Conservation (phyloP, 2,113 vertebrate species). For the Rafetus swinhoei region DNA sequence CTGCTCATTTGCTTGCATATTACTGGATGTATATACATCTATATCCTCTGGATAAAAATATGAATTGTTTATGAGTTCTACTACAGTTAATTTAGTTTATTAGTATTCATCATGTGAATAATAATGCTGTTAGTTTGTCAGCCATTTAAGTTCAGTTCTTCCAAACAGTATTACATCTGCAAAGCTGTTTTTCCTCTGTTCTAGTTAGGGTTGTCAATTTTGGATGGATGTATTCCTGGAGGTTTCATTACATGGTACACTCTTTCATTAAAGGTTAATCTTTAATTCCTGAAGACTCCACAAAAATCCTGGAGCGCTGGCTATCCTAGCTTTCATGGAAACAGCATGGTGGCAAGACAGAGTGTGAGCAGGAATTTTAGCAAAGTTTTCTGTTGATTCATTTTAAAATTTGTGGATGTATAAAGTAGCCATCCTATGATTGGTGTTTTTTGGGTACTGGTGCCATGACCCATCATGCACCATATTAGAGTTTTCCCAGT, state of each 20-base stretch:
- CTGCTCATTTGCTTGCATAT: background rate
- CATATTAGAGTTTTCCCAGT: background rate
- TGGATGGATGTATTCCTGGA: background rate
- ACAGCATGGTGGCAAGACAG: background rate
- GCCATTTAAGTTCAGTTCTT: background rate
- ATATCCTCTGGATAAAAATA: background rate
- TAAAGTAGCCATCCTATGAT: background rate
- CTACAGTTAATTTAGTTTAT: background rate
- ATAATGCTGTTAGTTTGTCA: rapidly evolving
- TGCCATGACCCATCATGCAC: background rate
- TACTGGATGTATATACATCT: background rate
- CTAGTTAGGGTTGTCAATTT: background rate
- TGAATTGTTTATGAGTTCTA: background rate
- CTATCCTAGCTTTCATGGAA: background rate
- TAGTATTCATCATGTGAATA: background rate
- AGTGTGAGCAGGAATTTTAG: background rate
- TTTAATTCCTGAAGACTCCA: background rate
- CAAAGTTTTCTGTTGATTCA: background rate
- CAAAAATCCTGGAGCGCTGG: background rate
- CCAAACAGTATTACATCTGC: background rate
- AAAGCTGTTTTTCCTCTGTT: background rate
- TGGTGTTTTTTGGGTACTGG: background rate
- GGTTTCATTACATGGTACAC: background rate
- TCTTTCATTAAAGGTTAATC: background rate
- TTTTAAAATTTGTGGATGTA: background rate